Evolutionary conservation across 2,888 invertebrate genomes (phyloP).

Genomic region (Aleiodes alternator): DNA sequence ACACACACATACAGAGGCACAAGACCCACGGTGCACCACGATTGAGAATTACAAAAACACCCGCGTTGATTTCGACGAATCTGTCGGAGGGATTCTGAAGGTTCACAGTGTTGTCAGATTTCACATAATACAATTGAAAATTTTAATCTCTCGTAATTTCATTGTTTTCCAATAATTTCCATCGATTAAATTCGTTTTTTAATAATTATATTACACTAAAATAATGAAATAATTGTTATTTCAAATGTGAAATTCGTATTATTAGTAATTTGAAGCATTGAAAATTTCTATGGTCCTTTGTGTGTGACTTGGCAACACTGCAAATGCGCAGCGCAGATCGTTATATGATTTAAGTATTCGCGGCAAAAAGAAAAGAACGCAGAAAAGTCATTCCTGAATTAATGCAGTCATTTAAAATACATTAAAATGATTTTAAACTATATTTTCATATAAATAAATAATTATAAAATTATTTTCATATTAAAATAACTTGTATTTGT

Average conservation of each 20-base stretch:
- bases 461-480: slow-evolving; percentile 9
- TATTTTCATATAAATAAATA: slow-evolving; percentile 37
- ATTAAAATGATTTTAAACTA: slow-evolving; percentile 5
- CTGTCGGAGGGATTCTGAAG: slow-evolving; percentile 42
- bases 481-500: slow-evolving; percentile 52
- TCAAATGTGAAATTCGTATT: not conserved
- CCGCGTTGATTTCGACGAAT: slow-evolving; percentile 63
- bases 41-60: slow-evolving; percentile 68
- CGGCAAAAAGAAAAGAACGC: slow-evolving; percentile 74
- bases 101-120: slow-evolving; percentile 60
- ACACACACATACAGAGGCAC: slow-evolving; percentile 47
- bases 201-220: not conserved
- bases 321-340: slow-evolving; percentile 68
- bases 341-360: slow-evolving; percentile 72
- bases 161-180: not conserved
- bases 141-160: not conserved
- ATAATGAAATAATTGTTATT: not conserved
- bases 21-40: slow-evolving; percentile 65
- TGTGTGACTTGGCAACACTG: slow-evolving; percentile 65
- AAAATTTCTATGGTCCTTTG: slow-evolving; percentile 32
- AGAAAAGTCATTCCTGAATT: slow-evolving; percentile 52
- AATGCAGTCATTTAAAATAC: slow-evolving; percentile 46
- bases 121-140: slow-evolving; percentile 21
- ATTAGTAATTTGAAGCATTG: slow-evolving; percentile 20
- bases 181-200: not conserved